These are phyloP conservation scores for Mugil cephalus DNA, from an alignment of 2,113 vertebrate genomes.

Conservation along the genomic window DNA sequence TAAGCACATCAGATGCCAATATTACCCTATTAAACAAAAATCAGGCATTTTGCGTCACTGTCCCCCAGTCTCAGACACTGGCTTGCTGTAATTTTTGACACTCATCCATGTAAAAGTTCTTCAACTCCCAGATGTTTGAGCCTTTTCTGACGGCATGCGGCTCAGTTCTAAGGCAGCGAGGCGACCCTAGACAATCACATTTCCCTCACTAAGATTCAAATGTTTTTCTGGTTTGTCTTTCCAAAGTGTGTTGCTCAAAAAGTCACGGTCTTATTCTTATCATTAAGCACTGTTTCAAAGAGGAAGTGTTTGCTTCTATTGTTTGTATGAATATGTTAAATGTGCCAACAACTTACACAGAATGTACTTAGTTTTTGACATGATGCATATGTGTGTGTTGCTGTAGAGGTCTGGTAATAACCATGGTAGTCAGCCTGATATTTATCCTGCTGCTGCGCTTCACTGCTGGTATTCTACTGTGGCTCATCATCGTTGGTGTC, in stretches of 20 bases:
- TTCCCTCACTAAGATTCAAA: too few species aligned
- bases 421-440: slow-evolving; percentile 92
- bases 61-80: neutral
- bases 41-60: neutral
- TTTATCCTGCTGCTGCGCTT: slow-evolving; percentile 93
- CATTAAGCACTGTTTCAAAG: too few species aligned
- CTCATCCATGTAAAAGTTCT: neutral
- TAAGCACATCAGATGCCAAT: neutral
- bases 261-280: too few species aligned
- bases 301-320: too few species aligned
- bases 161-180: too few species aligned
- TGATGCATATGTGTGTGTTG: slow-evolving; percentile 26
- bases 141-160: neutral
- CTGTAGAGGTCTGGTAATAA: slow-evolving; percentile 89
- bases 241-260: too few species aligned
- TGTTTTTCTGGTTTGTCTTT: too few species aligned
- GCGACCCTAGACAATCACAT: too few species aligned
- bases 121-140: neutral
- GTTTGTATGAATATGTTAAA: too few species aligned
- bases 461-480: slow-evolving; percentile 92
- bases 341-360: too few species aligned
- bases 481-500: slow-evolving; percentile 90
- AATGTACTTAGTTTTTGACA: neutral
- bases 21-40: too few species aligned
- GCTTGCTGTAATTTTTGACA: neutral